phyloP scores from a whole-genome alignment of 2,797 vertebrate species.

The Clarias fuscus region DNA sequence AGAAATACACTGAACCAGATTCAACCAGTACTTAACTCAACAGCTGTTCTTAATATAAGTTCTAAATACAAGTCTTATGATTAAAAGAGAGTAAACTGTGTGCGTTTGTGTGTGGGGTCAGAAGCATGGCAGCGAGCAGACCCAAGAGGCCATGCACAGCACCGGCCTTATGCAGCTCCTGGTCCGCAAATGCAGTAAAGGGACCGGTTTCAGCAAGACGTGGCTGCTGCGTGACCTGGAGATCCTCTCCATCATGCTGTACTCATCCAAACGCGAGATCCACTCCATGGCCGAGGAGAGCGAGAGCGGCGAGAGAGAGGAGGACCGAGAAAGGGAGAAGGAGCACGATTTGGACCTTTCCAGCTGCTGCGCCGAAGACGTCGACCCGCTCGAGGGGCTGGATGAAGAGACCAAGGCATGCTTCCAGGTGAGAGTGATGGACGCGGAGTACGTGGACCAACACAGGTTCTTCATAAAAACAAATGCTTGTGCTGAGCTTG shows the following conservation, averaged over 20 bases:
- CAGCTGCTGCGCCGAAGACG: conserved; percentile 75
- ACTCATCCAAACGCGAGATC: conserved; percentile 94
- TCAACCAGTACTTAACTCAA: background rate
- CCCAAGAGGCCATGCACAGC: conserved; percentile 84
- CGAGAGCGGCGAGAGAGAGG: conserved; percentile 67
- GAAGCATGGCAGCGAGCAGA: conserved; percentile 86
- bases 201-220: conserved; percentile 96
- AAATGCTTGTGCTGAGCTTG: no score
- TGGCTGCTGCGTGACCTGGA: conserved; percentile 96
- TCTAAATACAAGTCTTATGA: no score
- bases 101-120: conserved; percentile 58
- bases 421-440: conserved; percentile 81
- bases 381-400: conserved; percentile 88
- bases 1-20: background rate
- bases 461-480: background rate
- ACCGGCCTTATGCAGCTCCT: conserved; percentile 89
- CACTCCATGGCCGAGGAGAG: conserved; percentile 82
- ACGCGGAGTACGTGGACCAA: background rate
- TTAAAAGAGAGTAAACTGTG: background rate
- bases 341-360: conserved; percentile 82
- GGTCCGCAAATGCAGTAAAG: conserved; percentile 96
- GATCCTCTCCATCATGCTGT: conserved; percentile 97
- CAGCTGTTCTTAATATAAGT: background rate
- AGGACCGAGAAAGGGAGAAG: conserved; percentile 80
- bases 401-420: conserved; percentile 97